Evolutionary conservation across 2,797 vertebrate species (phyloP).

Genomic region (Balearica regulorum): DNA sequence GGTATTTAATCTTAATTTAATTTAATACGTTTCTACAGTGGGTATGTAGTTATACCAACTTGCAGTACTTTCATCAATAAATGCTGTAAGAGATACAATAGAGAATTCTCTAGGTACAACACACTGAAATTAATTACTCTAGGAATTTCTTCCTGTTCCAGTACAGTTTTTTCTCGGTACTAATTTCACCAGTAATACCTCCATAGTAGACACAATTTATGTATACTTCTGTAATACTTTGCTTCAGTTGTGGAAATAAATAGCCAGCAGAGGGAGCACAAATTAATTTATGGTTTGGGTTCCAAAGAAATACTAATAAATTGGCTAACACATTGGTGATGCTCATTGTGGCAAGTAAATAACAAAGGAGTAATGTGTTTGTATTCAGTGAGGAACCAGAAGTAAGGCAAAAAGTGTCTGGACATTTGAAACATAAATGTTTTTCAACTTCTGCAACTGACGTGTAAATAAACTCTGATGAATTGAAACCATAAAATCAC

Average conservation of each 20-base stretch:
- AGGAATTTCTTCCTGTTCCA: not conserved
- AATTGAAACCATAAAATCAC: not conserved
- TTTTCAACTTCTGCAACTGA: not conserved
- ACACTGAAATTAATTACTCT: not conserved
- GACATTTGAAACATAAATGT: not conserved
- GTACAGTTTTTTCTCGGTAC: not conserved
- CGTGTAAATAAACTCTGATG: not conserved
- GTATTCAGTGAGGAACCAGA: not conserved
- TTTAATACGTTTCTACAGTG: not conserved
- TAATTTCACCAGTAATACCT: not conserved
- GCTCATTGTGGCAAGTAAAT: not conserved
- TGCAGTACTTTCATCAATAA: not conserved
- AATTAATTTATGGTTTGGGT: not conserved
- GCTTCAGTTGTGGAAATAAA: not conserved
- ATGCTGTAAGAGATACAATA: not conserved
- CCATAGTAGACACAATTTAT: not conserved
- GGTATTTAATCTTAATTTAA: not conserved
- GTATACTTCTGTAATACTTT: not conserved
- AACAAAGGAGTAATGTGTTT: not conserved
- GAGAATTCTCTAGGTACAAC: not conserved
- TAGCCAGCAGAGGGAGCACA: slow-evolving; percentile 51
- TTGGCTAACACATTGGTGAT: not conserved
- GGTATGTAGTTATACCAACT: not conserved
- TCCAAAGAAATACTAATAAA: not conserved
- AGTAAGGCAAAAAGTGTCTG: not conserved